Base-by-base conservation (phyloP, 2,113 vertebrate species). In the Tupaia tana region DNA sequence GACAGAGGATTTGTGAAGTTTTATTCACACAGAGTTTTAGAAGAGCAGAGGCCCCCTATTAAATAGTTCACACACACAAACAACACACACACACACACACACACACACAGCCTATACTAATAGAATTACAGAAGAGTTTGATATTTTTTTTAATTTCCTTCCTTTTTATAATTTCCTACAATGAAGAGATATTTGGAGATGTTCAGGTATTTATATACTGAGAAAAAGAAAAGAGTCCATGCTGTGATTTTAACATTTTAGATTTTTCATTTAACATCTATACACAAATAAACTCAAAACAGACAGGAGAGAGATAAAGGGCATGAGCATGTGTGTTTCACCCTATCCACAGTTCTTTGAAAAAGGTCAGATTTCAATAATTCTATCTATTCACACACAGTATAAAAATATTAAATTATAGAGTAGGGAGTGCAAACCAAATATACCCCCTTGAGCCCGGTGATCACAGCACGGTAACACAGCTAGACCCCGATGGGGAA, bases 111-210 rank as follows among this genome's bases (percentile, higher is more conserved):
- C 6, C 52, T 22, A 52, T 58, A 52, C 24, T 59, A 20, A 9
- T 14, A 2, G 71, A 29, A 24, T 85, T 61, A 74, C 24, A 82
- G 64, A 77, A 29, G 27, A 11, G 52, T 74, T 86, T 66, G 25
- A 54, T 78, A 70, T 83, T 87, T 89, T 92, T 67, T 80, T 84
- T 90, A 58, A 9, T 19, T 74, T 80, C 59, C 89, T 91, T 86
- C 58, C 74, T 66, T 84, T 80, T 74, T 63, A 86, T 12, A 73
- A 29, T 94, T 70, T 64, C 95, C 89, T 95, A 77, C 9, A 69
- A 54, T n/a, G 84, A 95, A 81, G 71, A 95, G 66, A 27, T 67
- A 81, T 67, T 63, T 90, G 27, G 52, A 95, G 79, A 96, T 90
- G 22, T 79, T 82, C 67, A 80, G 29, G 25, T 52, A 83, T 43